Evolutionary conservation across 2,888 invertebrate species (phyloP), one percentile per base, ranked within the genome.

Genomic region (Chymomyza fuscimana): DNA sequence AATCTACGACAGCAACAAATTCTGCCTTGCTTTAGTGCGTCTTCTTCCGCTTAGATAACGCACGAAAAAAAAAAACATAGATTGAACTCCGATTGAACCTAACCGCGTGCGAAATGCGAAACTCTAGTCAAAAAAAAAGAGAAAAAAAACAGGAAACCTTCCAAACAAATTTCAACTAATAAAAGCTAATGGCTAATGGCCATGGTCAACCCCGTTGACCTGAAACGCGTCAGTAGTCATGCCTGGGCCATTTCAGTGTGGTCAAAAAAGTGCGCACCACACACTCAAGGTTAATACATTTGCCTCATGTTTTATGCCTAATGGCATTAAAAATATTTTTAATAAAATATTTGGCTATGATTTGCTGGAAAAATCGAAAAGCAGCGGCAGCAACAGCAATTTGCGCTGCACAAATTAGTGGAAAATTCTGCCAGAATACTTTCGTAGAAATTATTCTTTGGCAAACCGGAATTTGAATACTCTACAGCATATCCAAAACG

Each of bases 251-350:
- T 73, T 76, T 79, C 76, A 58, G 79, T 78, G 79, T 79, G 79
- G 79, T 79, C 79, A 15, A 22, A 12, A 59, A 60, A 50, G 50
- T 58, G 25, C 61, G 51, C 65, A 25, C 1, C 58, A 58, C 19
- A 46, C 65, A 32, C 54, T 40, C 59, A 73, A 74, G 83, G 83
- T 88, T 86, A 84, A 84, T 84, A 79, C 78, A 76, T 79, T 83
- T 81, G 87, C 70, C 87, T 84, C 70, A 77, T 86, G 88, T 81
- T 88, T 83, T 86, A 84, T 79, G 74, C 81, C 80, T 86, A 87
- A 87, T 83, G 75, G 88, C 85, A 84, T 75, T 84, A 84, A 73
- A 32, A 88, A 88, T 88, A 86, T 84, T 88, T 86, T 75, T 88
- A 86, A 86, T 86, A 84, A 84, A 84, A 81, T 70, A 77, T 78